Evolutionary conservation across 1,140 invertebrate genomes (phyloP).

Genomic region (Scaptomyza montana): DNA sequence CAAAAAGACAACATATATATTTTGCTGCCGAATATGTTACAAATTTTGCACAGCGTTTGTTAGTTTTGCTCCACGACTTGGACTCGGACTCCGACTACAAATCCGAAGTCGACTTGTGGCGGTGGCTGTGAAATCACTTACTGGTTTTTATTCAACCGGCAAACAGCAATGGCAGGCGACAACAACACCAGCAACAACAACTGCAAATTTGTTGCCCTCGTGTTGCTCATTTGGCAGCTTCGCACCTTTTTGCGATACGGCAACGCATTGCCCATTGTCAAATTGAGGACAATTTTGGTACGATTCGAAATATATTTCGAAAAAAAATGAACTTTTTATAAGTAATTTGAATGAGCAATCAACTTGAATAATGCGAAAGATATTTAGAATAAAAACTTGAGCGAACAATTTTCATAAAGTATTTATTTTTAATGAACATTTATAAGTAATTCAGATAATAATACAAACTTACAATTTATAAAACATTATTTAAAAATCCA

Average conservation of each 20-base stretch:
- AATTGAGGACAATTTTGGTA: conserved; percentile 53
- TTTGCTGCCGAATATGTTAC: conserved; percentile 72
- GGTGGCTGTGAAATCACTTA: conserved; percentile 72
- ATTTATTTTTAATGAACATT: too few species aligned
- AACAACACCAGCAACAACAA: conserved; percentile 38
- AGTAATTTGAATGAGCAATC: conserved; percentile 23
- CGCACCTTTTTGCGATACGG: conserved; percentile 56
- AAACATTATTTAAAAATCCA: too few species aligned
- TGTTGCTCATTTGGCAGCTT: conserved; percentile 75
- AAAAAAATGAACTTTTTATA: too few species aligned
- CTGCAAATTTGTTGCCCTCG: conserved; percentile 77
- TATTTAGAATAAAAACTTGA: not conserved
- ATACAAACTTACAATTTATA: not conserved
- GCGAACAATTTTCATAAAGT: too few species aligned
- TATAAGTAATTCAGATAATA: too few species aligned
- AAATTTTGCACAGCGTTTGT: conserved; percentile 72
- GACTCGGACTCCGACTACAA: conserved; percentile 20
- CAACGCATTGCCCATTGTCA: conserved; percentile 45
- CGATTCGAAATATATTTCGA: conserved; percentile 25
- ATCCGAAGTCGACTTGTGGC: conserved; percentile 6
- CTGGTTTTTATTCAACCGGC: conserved; percentile 72
- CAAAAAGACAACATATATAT: conserved; percentile 33
- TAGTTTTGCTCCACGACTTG: conserved; percentile 58
- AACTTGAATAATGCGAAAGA: conserved; percentile 4
- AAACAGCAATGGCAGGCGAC: conserved; percentile 16